phyloP scores from a whole-genome alignment of 1,140 invertebrate species.

The Magallana gigas region DNA sequence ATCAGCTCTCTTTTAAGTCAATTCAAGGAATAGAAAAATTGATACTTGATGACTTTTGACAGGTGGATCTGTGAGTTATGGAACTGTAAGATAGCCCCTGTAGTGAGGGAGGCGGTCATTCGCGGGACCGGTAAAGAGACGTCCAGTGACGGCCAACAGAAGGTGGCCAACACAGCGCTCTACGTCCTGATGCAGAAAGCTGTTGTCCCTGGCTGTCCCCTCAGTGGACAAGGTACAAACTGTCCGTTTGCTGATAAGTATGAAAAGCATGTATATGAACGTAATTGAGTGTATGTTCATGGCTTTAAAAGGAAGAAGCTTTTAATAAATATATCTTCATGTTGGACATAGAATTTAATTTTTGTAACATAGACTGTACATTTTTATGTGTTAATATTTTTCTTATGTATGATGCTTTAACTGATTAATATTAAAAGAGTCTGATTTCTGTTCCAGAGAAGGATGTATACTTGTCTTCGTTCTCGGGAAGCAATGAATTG shows the following conservation, averaged over 20 bases:
- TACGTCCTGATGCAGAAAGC: conserved; percentile 77
- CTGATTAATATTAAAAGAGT: too few relatives aligned
- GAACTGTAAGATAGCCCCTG: conserved; percentile 74
- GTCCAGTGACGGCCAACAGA: conserved; percentile 71
- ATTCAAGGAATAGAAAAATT: too few relatives aligned
- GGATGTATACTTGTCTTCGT: conserved; percentile 69
- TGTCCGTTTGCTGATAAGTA: too few relatives aligned
- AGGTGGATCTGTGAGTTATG: conserved; percentile 76
- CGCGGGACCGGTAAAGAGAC: conserved; percentile 68
- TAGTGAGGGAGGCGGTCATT: conserved; percentile 71
- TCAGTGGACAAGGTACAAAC: conserved; percentile 71
- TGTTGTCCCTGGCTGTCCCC: conserved; percentile 75
- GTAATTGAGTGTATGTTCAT: too few relatives aligned
- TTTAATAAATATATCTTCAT: too few relatives aligned
- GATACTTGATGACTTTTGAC: conserved; percentile 40
- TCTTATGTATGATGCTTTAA: too few relatives aligned
- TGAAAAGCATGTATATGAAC: too few relatives aligned
- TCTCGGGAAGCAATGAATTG: conserved; percentile 74
- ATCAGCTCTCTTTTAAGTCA: too few relatives aligned
- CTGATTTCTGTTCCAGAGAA: conserved; percentile 68
- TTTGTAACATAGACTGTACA: too few relatives aligned
- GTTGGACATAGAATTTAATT: too few relatives aligned
- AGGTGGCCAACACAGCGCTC: conserved; percentile 76
- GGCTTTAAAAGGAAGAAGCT: too few relatives aligned
- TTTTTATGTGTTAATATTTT: too few relatives aligned